Base-by-base conservation (phyloP, 2,113 vertebrate species). In the Xenus cinereus region DNA sequence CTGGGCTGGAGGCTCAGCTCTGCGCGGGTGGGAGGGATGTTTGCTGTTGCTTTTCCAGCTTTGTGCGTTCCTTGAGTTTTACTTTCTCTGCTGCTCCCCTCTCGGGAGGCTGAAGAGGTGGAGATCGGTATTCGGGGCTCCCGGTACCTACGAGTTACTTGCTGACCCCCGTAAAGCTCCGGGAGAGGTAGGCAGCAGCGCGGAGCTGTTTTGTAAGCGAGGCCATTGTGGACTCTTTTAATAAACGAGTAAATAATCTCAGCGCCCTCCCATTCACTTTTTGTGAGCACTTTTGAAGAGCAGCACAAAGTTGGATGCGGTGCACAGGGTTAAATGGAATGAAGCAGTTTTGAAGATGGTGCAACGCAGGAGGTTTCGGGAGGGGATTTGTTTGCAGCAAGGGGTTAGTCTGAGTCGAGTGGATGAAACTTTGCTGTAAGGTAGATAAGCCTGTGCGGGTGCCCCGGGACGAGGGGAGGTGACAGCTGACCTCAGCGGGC, bases 1-100 rank as follows among this genome's bases (percentile, higher is more conserved):
- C 93, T 79, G 96, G 77, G 93, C 60, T 64, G 88, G 74, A 81
- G 86, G 84, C 80, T 94, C 41, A 12, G 76, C 86, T 63, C 64
- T 64, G 43, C 81, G 64, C 27, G 46, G 71, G 75, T 71, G 78
- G 93, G 87, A 92, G 95, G 91, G 57, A 43, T 86, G 78, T 90
- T 96, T 71, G 92, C 89, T 83, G 50, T 75, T 68, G 66, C 84
- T 84, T 85, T 87, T 82, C 95, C 91, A 93, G 87, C 92, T 88
- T 84, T 53, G 69, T 66, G 72, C 6, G 3, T 79, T 86, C 78
- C 79, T 81, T 12, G 27, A 24, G 6, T 73, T 90, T 56, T 66
- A n/a, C 76, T 30, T 85, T 87, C 8, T 5, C 63, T 46, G 30
- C 60, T 54, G 51, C 78, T 75, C 23, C 24, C 74, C 45, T 77